Base-by-base conservation (phyloP, 2,113 vertebrate species). In the Tricholaema leucomelas region DNA sequence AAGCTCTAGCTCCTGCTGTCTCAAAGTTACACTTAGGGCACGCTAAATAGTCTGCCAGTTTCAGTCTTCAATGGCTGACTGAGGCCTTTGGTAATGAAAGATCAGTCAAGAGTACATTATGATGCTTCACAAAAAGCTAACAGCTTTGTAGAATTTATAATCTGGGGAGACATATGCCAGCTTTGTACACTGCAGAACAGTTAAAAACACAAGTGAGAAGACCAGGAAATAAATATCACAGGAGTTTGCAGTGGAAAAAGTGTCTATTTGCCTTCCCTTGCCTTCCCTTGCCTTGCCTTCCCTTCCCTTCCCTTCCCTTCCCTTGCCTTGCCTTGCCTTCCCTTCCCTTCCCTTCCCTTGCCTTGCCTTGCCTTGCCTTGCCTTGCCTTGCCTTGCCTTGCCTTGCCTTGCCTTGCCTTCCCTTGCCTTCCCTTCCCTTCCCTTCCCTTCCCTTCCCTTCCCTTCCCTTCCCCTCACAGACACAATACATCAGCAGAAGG, bases 11-110 rank as follows among this genome's bases (percentile, higher is more conserved):
- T 97, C 98, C 97, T 95, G 94, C 97, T 97, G 97, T 96, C 97
- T 97, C 94, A 86, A 96, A 97, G 97, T 97, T 97, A 97, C 96
- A 96, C 95, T 98, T 90, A 91, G 95, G 97, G 92, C 87, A 89
- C 56, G 3, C 91, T 97, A 94, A 96, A 96, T 95, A 97, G 90
- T 96, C 94, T 97, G 96, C 94, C 97, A 96, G 83, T 96, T 92
- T 97, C 92, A 94, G 89, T 86, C 95, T 96, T 96, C 95, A 87
- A 28, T 96, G 91, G 81, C 95, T 96, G 95, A 95, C 94, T 96
- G 91, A 93, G 96, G 95, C 94, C 96, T 97, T 97, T 96, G 96
- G 96, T 97, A 96, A 97, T 96, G 95, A 98, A 97, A 96, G 95
- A 97, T 98, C 96, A 98, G 96, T 97, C 96, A 97, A 97, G 96